phyloP scores from a whole-genome alignment of 2,888 invertebrate species.

The Biston stratarius region DNA sequence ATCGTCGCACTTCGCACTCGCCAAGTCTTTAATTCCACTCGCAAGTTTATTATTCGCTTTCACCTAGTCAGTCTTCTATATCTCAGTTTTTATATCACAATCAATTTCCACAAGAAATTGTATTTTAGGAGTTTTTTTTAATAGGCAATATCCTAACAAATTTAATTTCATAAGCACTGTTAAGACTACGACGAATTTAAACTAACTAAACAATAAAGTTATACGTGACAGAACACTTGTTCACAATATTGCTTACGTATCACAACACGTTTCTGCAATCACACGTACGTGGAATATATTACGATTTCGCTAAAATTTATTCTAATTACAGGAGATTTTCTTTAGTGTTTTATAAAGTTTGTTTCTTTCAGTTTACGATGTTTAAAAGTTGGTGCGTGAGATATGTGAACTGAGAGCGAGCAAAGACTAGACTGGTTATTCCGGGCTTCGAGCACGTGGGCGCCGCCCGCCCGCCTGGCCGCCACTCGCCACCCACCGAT shows the following conservation, averaged over 20 bases:
- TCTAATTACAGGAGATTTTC: slow-evolving; percentile 26
- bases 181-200: background rate
- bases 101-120: too few relatives aligned
- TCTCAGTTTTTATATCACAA: background rate
- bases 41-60: background rate
- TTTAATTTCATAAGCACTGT: background rate
- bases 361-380: slow-evolving; percentile 43
- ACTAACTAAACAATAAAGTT: slow-evolving; percentile 6
- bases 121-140: too few relatives aligned
- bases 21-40: slow-evolving; percentile 3
- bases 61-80: background rate
- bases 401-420: slow-evolving; percentile 65
- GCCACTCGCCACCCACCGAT: slow-evolving; percentile 71
- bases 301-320: slow-evolving; percentile 20
- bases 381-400: slow-evolving; percentile 46
- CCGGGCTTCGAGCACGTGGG: slow-evolving; percentile 82
- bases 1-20: background rate
- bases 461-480: slow-evolving; percentile 62
- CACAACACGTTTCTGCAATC: slow-evolving; percentile 32
- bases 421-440: slow-evolving; percentile 82
- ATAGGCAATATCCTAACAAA: background rate
- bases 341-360: slow-evolving; percentile 33
- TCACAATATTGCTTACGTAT: slow-evolving; percentile 33
- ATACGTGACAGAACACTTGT: slow-evolving; percentile 22
- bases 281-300: slow-evolving; percentile 28